A percentile compares a stretch with the other conserved stretches of the same genome.
phyloP scores from a whole-genome alignment of 2,888 invertebrate species.

The Hartigia nigra region DNA sequence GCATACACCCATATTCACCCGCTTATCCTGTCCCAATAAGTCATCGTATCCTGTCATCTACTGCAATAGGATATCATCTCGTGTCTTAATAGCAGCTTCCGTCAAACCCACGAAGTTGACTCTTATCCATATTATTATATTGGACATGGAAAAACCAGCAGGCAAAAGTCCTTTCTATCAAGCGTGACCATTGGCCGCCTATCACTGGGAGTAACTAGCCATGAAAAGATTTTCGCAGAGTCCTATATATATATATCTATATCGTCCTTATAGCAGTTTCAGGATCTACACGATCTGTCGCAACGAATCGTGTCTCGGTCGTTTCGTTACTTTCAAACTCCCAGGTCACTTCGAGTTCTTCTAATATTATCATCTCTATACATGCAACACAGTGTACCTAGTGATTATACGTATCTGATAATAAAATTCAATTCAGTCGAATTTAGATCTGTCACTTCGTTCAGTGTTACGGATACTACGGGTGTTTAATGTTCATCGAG shows the following conservation, averaged over 20 bases:
- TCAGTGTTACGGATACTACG: neutral
- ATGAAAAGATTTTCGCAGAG: constrained; percentile 19
- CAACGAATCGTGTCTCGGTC: constrained; percentile 33
- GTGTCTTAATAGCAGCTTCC: neutral
- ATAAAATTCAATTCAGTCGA: neutral
- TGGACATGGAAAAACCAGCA: neutral
- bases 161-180: constrained; percentile 40
- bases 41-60: neutral
- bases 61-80: neutral
- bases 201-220: constrained; percentile 36
- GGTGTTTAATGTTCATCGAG: neutral
- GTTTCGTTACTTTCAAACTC: neutral
- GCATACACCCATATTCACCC: neutral
- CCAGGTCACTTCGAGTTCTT: neutral
- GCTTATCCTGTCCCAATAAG: no score
- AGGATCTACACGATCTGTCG: constrained; percentile 45
- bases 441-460: neutral
- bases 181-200: constrained; percentile 59
- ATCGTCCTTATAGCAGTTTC: constrained; percentile 21
- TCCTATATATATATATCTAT: constrained; percentile 29
- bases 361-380: neutral
- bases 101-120: neutral
- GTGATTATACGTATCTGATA: neutral
- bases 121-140: neutral
- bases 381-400: no score